Percentiles rank a stretch among this genome's conserved stretches.
phyloP scores from a whole-genome alignment of 1,140 invertebrate species.

The Lepidurus packardi region DNA sequence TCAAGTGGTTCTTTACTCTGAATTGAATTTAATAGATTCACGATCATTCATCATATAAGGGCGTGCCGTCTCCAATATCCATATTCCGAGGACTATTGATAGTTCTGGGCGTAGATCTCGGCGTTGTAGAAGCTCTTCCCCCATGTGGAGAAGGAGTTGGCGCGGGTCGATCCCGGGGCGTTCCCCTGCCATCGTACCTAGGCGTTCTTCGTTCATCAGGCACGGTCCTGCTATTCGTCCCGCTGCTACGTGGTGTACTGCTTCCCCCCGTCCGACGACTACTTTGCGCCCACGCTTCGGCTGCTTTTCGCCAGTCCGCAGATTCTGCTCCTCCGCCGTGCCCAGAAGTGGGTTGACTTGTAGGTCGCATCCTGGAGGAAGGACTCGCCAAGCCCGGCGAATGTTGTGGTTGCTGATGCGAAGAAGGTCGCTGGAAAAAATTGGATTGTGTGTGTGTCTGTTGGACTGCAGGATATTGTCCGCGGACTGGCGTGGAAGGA shows the following conservation, averaged over 20 bases:
- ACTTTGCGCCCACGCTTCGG: slow-evolving; percentile 7
- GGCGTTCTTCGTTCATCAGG: neutral
- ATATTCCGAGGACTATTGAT: slow-evolving; percentile 28
- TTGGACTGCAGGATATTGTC: slow-evolving; percentile 52
- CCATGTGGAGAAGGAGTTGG: slow-evolving; percentile 8
- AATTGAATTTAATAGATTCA: neutral
- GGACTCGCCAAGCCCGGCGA: slow-evolving; percentile 27
- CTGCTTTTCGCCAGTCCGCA: slow-evolving; percentile 24
- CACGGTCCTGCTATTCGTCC: neutral
- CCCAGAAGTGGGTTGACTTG: slow-evolving; percentile 6
- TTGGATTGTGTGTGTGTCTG: slow-evolving; percentile 48
- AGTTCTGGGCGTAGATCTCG: slow-evolving; percentile 8
- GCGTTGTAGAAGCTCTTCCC: slow-evolving; percentile 26
- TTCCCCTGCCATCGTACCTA: neutral
- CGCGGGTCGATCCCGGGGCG: neutral
- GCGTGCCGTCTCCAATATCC: slow-evolving; percentile 34
- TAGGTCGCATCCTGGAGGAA: slow-evolving; percentile 29
- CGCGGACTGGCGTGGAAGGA: neutral
- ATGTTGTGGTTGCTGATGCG: neutral
- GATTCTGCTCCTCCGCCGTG: slow-evolving; percentile 8
- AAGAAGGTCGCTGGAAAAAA: slow-evolving; percentile 34
- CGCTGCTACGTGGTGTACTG: neutral
- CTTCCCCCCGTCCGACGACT: neutral
- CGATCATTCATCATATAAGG: slow-evolving; percentile 34
- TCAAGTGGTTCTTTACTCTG: neutral